Evolutionary conservation across 2,113 vertebrate genomes (phyloP), one percentile per base, ranked within the genome.

Genomic region (Gasterosteus aculeatus): DNA sequence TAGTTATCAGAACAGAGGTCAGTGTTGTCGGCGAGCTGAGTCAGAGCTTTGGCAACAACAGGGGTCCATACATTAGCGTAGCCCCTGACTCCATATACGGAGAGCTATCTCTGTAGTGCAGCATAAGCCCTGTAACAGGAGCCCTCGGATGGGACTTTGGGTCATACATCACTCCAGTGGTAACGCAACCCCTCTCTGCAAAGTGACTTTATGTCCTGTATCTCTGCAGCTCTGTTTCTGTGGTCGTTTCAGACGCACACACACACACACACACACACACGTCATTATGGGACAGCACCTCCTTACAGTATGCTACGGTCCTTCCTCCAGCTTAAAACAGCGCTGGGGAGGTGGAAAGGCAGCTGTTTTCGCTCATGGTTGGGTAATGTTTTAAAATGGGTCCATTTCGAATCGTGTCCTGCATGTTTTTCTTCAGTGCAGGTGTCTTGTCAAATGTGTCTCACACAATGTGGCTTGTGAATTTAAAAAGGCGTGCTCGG

Each of bases 41-140:
- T 94, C 91, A 93, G 90, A 91, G 85, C 75, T 87, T 90, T 91
- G 85, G 89, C 89, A 89, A 85, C 77, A 77, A 83, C 69, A 79
- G 82, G 86, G 80, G 82, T 87, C 87, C 88, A 89, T 91, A 90
- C 89, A 91, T 92, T 92, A 90, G 86, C 87, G 86, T 81, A 88
- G 83, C 87, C 88, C 77, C 89, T 89, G 91, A 84, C 88, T 89
- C 89, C 90, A 88, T 90, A 89, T 89, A 87, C 59, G 83, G 86
- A 88, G 84, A 87, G 85, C 84, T 85, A 87, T 90, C 90, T 66
- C 81, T 69, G 89, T 86, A 87, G 85, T 85, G 79, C 90, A 88
- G 86, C 84, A 88, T 81, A 85, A 92, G 89, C 86, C 80, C 77
- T 85, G 93, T 94, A 93, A 94, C 88, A 85, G 46, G 92, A 94